These are phyloP conservation scores for Baryphthengus martii DNA, from an alignment of 2,113 vertebrate species.

Conservation along the genomic window DNA sequence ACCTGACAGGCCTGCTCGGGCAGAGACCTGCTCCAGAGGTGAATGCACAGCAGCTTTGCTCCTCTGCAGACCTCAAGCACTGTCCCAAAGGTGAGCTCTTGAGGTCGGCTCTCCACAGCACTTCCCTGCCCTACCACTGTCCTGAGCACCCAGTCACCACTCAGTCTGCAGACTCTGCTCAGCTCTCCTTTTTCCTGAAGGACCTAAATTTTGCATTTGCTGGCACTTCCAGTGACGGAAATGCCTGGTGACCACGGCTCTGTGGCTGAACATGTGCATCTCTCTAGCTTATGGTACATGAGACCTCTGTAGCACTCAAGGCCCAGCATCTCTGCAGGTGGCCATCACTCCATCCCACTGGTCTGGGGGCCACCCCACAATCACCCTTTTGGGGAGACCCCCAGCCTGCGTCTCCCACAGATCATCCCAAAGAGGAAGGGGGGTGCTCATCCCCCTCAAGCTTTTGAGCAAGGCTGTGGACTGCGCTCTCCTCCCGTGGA, in stretches of 20 bases:
- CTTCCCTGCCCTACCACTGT: not conserved
- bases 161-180: not conserved
- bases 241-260: not conserved
- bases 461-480: not conserved
- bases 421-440: not conserved
- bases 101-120: not conserved
- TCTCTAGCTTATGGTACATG: not conserved
- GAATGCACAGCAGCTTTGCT: not conserved
- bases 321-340: not conserved
- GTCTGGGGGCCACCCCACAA: not conserved
- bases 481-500: not conserved
- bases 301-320: not conserved
- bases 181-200: not conserved
- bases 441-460: not conserved
- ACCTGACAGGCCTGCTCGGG: rapidly evolving
- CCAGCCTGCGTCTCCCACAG: not conserved
- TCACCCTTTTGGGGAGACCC: not conserved
- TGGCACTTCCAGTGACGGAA: not conserved
- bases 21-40: not conserved
- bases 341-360: no score
- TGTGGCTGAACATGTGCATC: not conserved
- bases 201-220: not conserved
- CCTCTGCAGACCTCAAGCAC: rapidly evolving
- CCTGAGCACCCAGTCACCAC: not conserved
- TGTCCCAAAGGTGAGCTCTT: not conserved